Base-by-base conservation (phyloP, 2,113 vertebrate genomes). In the Rhinogobius similis region DNA sequence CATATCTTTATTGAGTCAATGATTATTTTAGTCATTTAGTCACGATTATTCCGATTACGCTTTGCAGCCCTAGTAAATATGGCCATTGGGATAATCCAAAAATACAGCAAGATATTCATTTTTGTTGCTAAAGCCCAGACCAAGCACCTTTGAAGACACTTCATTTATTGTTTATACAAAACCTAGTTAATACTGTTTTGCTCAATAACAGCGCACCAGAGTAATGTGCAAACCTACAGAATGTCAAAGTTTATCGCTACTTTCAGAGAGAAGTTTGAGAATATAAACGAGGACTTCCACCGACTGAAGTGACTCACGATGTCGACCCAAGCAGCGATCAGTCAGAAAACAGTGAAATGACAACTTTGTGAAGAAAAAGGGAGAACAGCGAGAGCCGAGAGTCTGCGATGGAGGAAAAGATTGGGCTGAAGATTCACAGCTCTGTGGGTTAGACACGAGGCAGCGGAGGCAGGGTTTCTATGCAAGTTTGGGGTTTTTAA, bases 401-500 rank as follows among this genome's bases (percentile, higher is more conserved):
- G 46, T 8, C 46, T 48, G 46, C 4, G 46, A 48, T 66, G 81
- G 72, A 65, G 65, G 48, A 53, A 63, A 68, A 77, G 18, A 46
- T 48, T 71, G 46, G 74, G 41, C 61, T 73, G 0, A 24, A 72
- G 36, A n/a, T n/a, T 41, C 20, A 7, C 29, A 14, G 21, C 66
- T 18, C 68, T 41, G 52, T 27, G 29, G 18, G 73, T 78, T 48
- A 74, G 77, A 86, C 61, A 67, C 84, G 87, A 87, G 76, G 82
- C 44, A 36, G 43, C 76, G 41, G 14, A 74, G 43, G 82, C 73
- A 79, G 83, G 74, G 86, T 89, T 85, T 88, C 83, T 84, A 85
- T 82, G 76, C 73, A 75, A 74, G 58, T 18, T 50, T 36, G 14
- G 8, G 0, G 2, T 10, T 50, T 46, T 50, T 10, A 46, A 46